A percentile compares a stretch with the other conserved stretches of the same genome.
phyloP scores from a whole-genome alignment of 2,113 vertebrate genomes.

The Gopherus flavomarginatus region DNA sequence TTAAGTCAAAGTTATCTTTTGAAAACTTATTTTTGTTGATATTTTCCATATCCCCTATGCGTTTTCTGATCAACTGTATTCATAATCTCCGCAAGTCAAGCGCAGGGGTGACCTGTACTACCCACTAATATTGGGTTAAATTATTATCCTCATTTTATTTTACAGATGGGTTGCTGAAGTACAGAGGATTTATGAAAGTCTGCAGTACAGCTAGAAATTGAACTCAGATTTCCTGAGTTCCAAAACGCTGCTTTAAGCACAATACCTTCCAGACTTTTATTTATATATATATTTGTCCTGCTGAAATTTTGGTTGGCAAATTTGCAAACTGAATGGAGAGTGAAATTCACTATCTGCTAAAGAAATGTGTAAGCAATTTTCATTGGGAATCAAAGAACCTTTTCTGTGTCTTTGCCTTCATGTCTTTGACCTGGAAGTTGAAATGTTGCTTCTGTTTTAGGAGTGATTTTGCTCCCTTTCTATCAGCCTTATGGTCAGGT shows the following conservation, averaged over 20 bases:
- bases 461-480: neutral
- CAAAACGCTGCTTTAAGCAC: neutral
- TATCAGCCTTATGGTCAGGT: neutral
- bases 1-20: no score
- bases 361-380: neutral
- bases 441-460: neutral
- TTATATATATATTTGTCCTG: neutral
- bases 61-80: neutral
- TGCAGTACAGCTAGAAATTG: neutral
- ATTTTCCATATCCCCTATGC: no score
- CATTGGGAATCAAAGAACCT: neutral
- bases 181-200: neutral
- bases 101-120: neutral
- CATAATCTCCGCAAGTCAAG: neutral
- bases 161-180: neutral
- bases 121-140: neutral
- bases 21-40: no score
- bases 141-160: neutral
- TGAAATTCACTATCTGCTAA: neutral
- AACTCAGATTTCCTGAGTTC: no score
- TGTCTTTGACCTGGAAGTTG: neutral
- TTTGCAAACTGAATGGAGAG: neutral
- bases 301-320: neutral
- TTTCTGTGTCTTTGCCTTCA: neutral
- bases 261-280: neutral